Percentiles rank a stretch among this genome's conserved stretches.
Evolutionary conservation across 2,888 invertebrate genomes (phyloP).

Genomic region (Temnothorax ravouxi): DNA sequence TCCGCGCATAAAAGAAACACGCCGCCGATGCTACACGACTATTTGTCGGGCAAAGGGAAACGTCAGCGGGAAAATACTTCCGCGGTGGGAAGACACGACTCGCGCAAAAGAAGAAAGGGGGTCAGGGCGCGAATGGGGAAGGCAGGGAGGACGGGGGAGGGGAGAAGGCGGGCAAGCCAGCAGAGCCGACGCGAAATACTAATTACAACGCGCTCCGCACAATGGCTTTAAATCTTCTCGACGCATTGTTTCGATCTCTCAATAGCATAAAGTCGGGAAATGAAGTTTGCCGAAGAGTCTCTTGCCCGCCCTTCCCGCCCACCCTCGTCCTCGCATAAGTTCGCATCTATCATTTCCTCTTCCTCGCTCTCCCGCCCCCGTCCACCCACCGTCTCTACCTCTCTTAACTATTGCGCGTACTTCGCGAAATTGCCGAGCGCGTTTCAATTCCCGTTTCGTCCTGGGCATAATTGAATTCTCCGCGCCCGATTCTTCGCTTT

Average conservation of each 20-base stretch:
- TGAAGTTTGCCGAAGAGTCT: conserved; percentile 61
- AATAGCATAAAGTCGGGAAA: conserved; percentile 58
- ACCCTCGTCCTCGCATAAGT: conserved; percentile 36
- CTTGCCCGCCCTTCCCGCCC: conserved; percentile 2
- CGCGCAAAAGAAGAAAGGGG: not conserved
- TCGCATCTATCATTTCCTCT: conserved; percentile 39
- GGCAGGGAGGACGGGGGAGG: not conserved
- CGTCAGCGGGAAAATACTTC: conserved; percentile 38
- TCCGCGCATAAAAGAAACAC: conserved; percentile 2
- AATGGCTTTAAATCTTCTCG: conserved; percentile 53
- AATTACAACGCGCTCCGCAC: conserved; percentile 52
- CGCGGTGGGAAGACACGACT: conserved; percentile 21
- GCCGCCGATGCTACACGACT: not conserved
- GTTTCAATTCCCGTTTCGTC: conserved; percentile 54
- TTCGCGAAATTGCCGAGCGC: conserved; percentile 53
- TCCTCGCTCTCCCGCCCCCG: not conserved
- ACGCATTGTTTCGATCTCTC: conserved; percentile 54
- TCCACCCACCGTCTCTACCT: conserved; percentile 22
- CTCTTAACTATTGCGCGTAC: conserved; percentile 52
- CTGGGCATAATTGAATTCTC: conserved; percentile 51
- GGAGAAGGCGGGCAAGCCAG: not conserved
- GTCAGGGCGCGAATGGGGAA: not conserved
- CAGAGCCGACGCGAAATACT: conserved; percentile 44
- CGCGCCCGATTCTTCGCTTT: conserved; percentile 48
- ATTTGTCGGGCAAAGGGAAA: conserved; percentile 15